Evolutionary conservation across 2,113 vertebrate species (phyloP).

Genomic region (Crotalus viridis): DNA sequence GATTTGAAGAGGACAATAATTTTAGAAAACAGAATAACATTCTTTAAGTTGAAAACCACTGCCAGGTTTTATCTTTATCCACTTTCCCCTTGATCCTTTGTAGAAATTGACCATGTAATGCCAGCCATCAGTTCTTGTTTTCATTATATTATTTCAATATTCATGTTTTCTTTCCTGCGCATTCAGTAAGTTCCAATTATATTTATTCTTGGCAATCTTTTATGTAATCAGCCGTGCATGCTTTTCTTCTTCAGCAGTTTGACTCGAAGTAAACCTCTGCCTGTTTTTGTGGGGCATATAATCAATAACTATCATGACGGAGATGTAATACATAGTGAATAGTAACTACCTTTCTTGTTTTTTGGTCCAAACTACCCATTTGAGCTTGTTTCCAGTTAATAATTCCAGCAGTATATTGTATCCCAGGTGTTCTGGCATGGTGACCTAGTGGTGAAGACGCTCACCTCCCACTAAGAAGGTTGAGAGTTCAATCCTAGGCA

Average conservation of each 20-base stretch:
- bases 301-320: neutral
- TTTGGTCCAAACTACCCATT: neutral
- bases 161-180: neutral
- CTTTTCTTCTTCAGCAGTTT: neutral
- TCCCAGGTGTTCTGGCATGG: no score
- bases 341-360: neutral
- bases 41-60: neutral
- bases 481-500: no score
- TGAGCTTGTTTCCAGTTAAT: no score
- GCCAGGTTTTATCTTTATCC: neutral
- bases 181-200: neutral
- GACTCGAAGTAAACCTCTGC: neutral
- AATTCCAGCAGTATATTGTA: no score
- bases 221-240: neutral
- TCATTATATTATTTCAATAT: neutral
- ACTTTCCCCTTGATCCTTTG: neutral
- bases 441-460: no score
- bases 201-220: neutral
- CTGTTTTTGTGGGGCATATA: neutral
- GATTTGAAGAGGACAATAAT: neutral
- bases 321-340: neutral
- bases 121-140: neutral
- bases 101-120: neutral
- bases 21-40: neutral
- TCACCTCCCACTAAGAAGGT: no score